Evolutionary conservation across 1,140 invertebrate genomes (phyloP), one percentile per base, ranked within the genome.

Genomic region (Drosophila rhopaloa): DNA sequence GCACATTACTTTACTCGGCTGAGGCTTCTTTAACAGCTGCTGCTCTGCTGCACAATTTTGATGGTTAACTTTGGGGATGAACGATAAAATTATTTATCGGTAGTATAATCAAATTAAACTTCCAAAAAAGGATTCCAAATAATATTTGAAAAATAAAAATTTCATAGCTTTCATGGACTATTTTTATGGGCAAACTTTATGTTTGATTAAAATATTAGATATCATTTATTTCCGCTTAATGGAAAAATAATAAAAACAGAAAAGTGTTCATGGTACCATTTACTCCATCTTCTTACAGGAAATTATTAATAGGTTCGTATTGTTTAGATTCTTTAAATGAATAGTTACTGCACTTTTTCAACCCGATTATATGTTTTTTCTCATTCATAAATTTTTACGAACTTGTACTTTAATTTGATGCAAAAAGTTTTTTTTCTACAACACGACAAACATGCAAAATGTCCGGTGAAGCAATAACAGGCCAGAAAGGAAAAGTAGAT

Each of bases 1-100:
- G 44, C 58, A 65, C 50, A 70, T 48, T 71, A 56, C 50, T 71
- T 70, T n/a, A 37, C 43, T 47, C 78, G 71, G 59, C 35, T 70
- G 67, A 71, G 35, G 37, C 65, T 56, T 27, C 37, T 35, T 35
- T 10, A 19, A n/a, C 62, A 65, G 6, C 46, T 63, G 59, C 29
- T 44, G 29, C 37, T 14, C 7, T 63, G 59, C 29, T 44, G 29
- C 37, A 24, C 7, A 61, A 41, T 14, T 32, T 48, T 32, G 29
- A 41, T 38, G 56, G 41, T 46, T 56, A 46, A 61, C 41, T 61
- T 61, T 16, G 24, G 41, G 32, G 56, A 32, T 44, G 10, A n/a
- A 16, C n/a, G 8, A 10, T 35, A 51, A 32, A 51, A 35, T 35
- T 51, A 47, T 47, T 47, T 24, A 10, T 44, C 14, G 14, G 14